phyloP scores from a whole-genome alignment of 1,140 invertebrate species.

The Trissolcus basalis region DNA sequence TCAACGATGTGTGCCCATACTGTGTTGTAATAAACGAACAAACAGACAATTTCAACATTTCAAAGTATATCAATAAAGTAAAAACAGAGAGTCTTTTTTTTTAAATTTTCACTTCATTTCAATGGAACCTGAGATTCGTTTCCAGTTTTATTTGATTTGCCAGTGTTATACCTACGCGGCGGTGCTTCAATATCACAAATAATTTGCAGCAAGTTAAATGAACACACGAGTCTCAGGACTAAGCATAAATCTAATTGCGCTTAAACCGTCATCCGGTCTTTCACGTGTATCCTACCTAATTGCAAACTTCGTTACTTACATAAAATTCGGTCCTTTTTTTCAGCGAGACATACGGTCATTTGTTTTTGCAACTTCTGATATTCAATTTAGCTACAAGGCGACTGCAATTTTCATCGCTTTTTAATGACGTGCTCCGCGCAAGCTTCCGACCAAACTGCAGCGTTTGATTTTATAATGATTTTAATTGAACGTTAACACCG shows the following conservation, averaged over 20 bases:
- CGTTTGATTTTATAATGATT: too few species aligned
- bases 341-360: background rate
- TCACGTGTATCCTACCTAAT: slow-evolving; percentile 29
- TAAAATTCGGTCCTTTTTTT: background rate
- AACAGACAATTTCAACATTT: background rate
- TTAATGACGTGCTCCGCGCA: too few species aligned
- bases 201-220: slow-evolving; percentile 29
- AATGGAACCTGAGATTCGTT: too few species aligned
- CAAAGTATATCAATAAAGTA: too few species aligned
- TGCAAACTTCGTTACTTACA: slow-evolving; percentile 36
- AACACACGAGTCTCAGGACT: slow-evolving; percentile 20
- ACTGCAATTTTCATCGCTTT: too few species aligned
- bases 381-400: too few species aligned
- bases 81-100: too few species aligned
- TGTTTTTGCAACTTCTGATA: too few species aligned
- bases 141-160: slow-evolving; percentile 23
- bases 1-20: too few species aligned
- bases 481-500: too few species aligned
- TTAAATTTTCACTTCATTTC: too few species aligned
- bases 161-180: slow-evolving; percentile 17
- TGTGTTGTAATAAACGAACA: slow-evolving; percentile 23
- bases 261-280: slow-evolving; percentile 19
- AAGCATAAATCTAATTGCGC: slow-evolving; percentile 32
- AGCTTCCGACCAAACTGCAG: too few species aligned
- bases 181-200: slow-evolving; percentile 26